Conservation (phyloP, 2,113 vertebrate genomes). For the Nettapus auritus region DNA sequence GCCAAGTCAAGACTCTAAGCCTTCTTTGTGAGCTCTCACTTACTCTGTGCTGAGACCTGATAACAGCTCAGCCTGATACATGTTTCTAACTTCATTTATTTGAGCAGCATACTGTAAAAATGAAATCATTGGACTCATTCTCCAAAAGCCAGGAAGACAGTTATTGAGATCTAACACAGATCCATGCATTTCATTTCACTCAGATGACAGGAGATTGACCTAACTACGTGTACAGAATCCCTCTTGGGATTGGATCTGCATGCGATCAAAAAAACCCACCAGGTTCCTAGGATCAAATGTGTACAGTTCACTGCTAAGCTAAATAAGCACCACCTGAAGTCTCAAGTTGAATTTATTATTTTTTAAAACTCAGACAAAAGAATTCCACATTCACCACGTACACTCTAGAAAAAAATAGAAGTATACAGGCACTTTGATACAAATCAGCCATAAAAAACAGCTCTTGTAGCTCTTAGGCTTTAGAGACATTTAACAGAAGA, state of each 20-base stretch:
- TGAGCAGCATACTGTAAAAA: neutral
- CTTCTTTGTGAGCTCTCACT: neutral
- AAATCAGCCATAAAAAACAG: neutral
- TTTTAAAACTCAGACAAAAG: neutral
- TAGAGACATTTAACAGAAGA: neutral
- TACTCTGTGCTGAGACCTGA: neutral
- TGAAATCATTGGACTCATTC: neutral
- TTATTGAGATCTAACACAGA: neutral
- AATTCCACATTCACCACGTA: neutral
- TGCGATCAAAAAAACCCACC: neutral
- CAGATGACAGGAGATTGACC: neutral
- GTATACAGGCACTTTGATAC: neutral
- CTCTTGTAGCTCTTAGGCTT: neutral
- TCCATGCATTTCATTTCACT: neutral
- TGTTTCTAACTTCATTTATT: neutral
- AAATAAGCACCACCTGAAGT: neutral
- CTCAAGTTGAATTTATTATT: neutral
- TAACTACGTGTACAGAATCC: neutral
- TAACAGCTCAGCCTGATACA: neutral
- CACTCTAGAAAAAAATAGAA: neutral
- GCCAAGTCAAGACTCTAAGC: conserved; percentile 9
- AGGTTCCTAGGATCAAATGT: neutral
- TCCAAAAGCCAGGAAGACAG: neutral
- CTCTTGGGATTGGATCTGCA: neutral
- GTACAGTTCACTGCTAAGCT: neutral